These are phyloP conservation scores for Notoglanidium macrostoma DNA, from an alignment of 2,797 vertebrate species.

Conservation along the genomic window DNA sequence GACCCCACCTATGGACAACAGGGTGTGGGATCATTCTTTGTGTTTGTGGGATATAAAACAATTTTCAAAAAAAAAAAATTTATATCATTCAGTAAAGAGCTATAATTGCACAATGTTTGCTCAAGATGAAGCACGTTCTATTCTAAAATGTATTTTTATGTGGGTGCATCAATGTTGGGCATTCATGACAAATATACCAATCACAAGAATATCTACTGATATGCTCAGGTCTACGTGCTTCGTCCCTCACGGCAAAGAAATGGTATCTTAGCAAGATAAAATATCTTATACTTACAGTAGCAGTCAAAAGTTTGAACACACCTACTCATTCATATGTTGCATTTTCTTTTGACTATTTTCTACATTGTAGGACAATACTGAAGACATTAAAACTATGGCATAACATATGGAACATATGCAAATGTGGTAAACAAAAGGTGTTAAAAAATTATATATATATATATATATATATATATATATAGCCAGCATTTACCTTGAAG, in stretches of 20 bases:
- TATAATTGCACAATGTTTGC: background rate
- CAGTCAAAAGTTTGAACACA: no score
- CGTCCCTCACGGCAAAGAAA: background rate
- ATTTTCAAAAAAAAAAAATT: background rate
- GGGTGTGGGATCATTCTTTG: background rate
- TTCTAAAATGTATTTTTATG: background rate
- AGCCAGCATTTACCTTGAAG: no score
- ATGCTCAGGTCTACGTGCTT: background rate
- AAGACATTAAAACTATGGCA: no score
- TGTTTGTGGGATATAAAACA: background rate
- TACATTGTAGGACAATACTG: no score
- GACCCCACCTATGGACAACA: background rate
- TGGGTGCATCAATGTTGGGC: background rate
- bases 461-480: no score
- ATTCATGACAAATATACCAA: background rate
- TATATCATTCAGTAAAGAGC: background rate
- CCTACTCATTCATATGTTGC: no score
- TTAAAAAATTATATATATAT: no score
- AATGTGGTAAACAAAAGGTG: no score
- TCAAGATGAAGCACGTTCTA: background rate
- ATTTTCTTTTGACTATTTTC: no score
- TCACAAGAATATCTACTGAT: background rate
- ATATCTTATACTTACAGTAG: background rate
- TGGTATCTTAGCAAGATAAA: background rate
- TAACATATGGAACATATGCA: no score